Percentiles rank a stretch among this genome's conserved stretches.
Conservation (phyloP, 2,888 invertebrate genomes). For the Parnassius mnemosyne region DNA sequence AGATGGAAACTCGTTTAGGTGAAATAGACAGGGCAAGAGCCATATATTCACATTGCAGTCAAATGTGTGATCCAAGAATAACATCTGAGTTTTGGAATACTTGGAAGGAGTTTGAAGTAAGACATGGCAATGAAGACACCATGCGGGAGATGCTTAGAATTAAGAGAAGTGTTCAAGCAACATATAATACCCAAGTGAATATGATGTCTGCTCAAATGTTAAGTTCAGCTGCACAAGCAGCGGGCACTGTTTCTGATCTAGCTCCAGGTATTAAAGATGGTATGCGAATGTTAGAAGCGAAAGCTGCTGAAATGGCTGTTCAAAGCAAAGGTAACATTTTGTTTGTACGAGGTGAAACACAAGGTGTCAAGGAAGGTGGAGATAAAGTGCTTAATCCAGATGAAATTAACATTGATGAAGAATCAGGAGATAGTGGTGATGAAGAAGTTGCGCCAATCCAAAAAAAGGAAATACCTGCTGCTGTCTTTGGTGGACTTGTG, state of each 20-base stretch:
- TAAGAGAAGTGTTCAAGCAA: slow-evolving; percentile 97
- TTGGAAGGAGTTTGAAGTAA: slow-evolving; percentile 99
- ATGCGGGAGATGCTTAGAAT: slow-evolving; percentile 99
- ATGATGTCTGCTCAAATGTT: slow-evolving; percentile 99
- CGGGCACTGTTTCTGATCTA: slow-evolving; percentile 85
- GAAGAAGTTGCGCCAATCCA: slow-evolving; percentile 87
- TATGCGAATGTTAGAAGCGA: slow-evolving; percentile 93
- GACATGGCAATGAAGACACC: slow-evolving; percentile 99
- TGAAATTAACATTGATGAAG: slow-evolving; percentile 91
- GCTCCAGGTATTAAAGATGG: slow-evolving; percentile 90
- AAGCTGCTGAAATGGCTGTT: slow-evolving; percentile 86
- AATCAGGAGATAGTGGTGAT: slow-evolving; percentile 82
- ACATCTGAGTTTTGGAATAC: slow-evolving; percentile 98
- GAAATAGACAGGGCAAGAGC: slow-evolving; percentile 98
- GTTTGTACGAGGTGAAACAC: slow-evolving; percentile 94
- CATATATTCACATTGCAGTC: slow-evolving; percentile 98
- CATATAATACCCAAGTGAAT: slow-evolving; percentile 98
- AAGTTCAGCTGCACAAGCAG: slow-evolving; percentile 84
- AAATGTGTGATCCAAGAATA: slow-evolving; percentile 99
- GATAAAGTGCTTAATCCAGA: slow-evolving; percentile 91
- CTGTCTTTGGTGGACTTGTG: slow-evolving; percentile 93
- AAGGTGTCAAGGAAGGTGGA: slow-evolving; percentile 83
- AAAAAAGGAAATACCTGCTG: slow-evolving; percentile 91
- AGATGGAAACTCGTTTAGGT: slow-evolving; percentile 98
- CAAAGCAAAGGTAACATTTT: slow-evolving; percentile 84